Conservation (phyloP, 2,113 vertebrate species). For the Capreolus pygargus region DNA sequence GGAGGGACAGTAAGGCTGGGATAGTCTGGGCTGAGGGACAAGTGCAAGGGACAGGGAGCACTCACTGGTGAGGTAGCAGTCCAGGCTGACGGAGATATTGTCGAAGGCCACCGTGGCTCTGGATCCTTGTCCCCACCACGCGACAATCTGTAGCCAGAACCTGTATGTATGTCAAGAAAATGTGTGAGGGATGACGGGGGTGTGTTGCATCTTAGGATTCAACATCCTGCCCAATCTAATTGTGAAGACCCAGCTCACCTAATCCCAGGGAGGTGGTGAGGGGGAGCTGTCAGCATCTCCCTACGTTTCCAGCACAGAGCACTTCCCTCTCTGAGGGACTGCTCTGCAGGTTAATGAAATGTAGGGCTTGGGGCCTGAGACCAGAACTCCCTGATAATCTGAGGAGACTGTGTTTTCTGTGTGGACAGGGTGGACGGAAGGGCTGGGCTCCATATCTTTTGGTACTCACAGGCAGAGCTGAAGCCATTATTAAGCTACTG, state of each 20-base stretch:
- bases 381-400: neutral
- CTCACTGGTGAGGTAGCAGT: conserved; percentile 98
- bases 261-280: neutral
- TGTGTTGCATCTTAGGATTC: neutral
- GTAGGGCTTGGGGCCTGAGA: neutral
- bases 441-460: neutral
- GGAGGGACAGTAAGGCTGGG: neutral
- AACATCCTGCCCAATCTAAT: neutral
- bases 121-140: conserved; percentile 87
- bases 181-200: neutral
- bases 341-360: neutral
- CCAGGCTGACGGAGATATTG: conserved; percentile 95
- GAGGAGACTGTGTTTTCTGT: neutral
- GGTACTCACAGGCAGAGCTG: neutral
- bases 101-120: conserved; percentile 90
- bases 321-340: neutral
- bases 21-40: neutral
- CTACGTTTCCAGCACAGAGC: neutral
- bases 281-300: neutral
- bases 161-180: conserved; percentile 75
- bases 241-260: rapidly evolving
- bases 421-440: neutral
- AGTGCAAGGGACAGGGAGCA: conserved; percentile 52
- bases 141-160: conserved; percentile 94
- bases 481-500: neutral